Evolutionary conservation across 2,888 invertebrate genomes (phyloP), one percentile per base, ranked within the genome.

Genomic region (Sesamia inferens): DNA sequence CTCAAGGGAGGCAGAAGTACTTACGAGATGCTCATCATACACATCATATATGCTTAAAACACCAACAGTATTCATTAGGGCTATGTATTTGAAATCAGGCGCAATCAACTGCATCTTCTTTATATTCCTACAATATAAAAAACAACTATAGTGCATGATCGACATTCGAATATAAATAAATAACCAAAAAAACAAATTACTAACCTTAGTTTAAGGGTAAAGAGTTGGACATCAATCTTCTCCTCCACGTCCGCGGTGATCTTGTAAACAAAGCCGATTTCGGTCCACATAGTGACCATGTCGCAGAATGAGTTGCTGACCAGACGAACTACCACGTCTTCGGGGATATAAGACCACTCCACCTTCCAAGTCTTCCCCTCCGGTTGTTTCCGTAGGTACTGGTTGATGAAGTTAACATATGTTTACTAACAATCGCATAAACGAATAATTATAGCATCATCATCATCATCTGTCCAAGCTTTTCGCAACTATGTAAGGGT

Each of bases 191-290:
- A 42, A 2, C n/a, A 13, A 69, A 71, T 31, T 31, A 14, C 16
- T 76, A n/a, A 95, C 96, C 96, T 94, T 74, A 93, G 94, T 71
- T 95, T 95, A 67, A 91, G 93, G 8, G 92, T 87, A 74, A 94
- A 86, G 14, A 94, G 84, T 6, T 85, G 87, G 14, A 93, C 84
- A 5, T 92, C 90, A 13, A 93, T 81, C 68, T 91, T 92, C 2
- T 94, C 95, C 62, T 95, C 95, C 0, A 87, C 73, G 0, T 94
- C 94, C 0, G 88, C 92, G 0, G 87, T 85, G 66, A 96, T 68
- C 76, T 90, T 92, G 84, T 93, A 93, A 16, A 95, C 87, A 69
- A 92, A 88, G 1, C 96, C 96, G 31, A 74, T 81, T 10, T 71
- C 76, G 0, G 95, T 94, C 94, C 94, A 95, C 83, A 92, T 85